phyloP scores from a whole-genome alignment of 2,113 vertebrate genomes.

The Cololabis saira region DNA sequence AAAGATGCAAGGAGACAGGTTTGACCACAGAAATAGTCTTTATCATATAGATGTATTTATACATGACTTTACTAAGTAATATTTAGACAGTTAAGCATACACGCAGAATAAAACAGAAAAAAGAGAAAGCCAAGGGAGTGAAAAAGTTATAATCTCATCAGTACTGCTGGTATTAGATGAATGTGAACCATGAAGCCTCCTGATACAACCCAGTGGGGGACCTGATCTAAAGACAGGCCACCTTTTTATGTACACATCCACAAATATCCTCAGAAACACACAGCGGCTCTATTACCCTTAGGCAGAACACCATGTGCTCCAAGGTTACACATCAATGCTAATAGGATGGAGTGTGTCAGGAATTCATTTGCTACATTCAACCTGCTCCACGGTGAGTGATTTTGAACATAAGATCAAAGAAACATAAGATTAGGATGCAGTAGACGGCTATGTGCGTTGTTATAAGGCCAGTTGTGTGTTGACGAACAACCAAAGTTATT shows the following conservation, averaged over 20 bases:
- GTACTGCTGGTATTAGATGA: constrained; percentile 49
- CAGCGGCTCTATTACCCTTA: constrained; percentile 55
- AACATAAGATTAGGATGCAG: constrained; percentile 2
- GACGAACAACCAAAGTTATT: constrained; percentile 7
- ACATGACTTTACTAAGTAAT: background rate
- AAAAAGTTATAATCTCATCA: constrained; percentile 15
- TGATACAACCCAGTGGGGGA: constrained; percentile 60
- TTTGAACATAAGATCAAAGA: constrained; percentile 48
- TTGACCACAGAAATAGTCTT: background rate
- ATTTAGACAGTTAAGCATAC: background rate
- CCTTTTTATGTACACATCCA: constrained; percentile 13
- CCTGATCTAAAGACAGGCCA: constrained; percentile 40
- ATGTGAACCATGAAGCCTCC: constrained; percentile 44
- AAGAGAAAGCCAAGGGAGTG: background rate
- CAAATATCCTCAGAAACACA: constrained; percentile 22
- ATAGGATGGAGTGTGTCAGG: constrained; percentile 64
- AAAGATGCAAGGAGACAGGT: background rate
- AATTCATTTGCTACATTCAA: constrained; percentile 66
- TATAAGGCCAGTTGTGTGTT: background rate
- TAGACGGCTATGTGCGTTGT: background rate
- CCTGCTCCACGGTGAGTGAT: constrained; percentile 25
- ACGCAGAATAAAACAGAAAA: constrained; percentile 3
- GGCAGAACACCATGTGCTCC: constrained; percentile 72
- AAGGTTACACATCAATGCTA: constrained; percentile 77
- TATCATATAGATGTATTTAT: background rate